Conservation (phyloP, 1,140 invertebrate species). For the Drosophila gunungcola region DNA sequence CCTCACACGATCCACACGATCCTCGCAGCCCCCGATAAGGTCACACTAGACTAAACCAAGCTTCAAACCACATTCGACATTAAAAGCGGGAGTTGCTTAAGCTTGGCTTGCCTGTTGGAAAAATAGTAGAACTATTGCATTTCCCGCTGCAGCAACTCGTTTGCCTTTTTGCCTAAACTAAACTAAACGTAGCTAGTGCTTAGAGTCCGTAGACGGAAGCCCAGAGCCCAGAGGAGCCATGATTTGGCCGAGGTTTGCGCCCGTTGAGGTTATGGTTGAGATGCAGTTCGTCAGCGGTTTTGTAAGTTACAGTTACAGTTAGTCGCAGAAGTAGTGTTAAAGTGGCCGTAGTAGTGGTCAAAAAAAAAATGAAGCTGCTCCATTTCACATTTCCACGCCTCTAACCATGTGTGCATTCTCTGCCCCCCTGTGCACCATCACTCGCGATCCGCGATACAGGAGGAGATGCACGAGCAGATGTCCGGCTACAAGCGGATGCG, state of each 20-base stretch:
- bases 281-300: slow-evolving; percentile 18
- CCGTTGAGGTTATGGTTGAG: slow-evolving; percentile 34
- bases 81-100: slow-evolving; percentile 1
- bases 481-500: slow-evolving; percentile 99
- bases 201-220: slow-evolving; percentile 4
- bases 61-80: not conserved
- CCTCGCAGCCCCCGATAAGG: not conserved
- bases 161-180: not conserved
- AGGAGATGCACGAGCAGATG: slow-evolving; percentile 99
- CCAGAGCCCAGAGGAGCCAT: slow-evolving; percentile 6
- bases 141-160: not conserved
- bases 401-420: slow-evolving; percentile 51
- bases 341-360: not conserved
- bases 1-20: too few species aligned
- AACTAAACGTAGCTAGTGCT: slow-evolving; percentile 15
- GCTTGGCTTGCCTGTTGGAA: slow-evolving; percentile 4
- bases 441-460: slow-evolving; percentile 76
- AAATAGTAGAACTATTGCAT: slow-evolving; percentile 3
- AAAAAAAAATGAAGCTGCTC: not conserved
- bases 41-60: slow-evolving; percentile 1
- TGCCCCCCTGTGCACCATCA: slow-evolving; percentile 14
- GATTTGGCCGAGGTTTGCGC: slow-evolving; percentile 26
- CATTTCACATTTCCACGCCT: slow-evolving; percentile 16
- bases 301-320: slow-evolving; percentile 32
- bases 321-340: not conserved